Evolutionary conservation across 2,888 invertebrate species (phyloP).

Genomic region (Leptura quadrifasciata): DNA sequence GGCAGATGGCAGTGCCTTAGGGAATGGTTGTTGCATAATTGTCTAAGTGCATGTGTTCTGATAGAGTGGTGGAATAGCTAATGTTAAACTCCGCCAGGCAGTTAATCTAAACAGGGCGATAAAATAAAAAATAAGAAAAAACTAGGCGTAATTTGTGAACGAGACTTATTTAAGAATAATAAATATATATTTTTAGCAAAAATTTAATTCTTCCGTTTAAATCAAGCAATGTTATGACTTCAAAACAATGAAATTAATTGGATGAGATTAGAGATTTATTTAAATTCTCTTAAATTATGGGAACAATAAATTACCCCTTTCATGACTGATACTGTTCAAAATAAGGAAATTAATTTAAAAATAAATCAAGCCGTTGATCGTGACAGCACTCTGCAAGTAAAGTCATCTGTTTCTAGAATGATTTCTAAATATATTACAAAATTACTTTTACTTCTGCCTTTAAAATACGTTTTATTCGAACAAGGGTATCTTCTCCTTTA

Average conservation of each 20-base stretch:
- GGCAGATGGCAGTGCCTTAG: too few species aligned
- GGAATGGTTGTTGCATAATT: too few species aligned
- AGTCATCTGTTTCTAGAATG: background rate
- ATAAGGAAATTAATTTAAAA: background rate
- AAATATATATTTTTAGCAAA: too few species aligned
- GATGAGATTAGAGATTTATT: background rate
- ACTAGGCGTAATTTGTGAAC: too few species aligned
- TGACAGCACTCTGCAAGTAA: background rate
- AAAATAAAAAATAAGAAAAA: too few species aligned
- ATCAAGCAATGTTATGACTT: background rate
- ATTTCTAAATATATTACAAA: conserved; percentile 2
- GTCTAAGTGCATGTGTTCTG: too few species aligned
- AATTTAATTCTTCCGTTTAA: background rate
- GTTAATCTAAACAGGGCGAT: too few species aligned
- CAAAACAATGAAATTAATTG: background rate
- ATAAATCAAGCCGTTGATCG: conserved; percentile 3
- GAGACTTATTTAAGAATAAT: too few species aligned
- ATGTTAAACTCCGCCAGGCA: too few species aligned
- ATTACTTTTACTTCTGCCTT: background rate
- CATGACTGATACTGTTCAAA: conserved; percentile 7
- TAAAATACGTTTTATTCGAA: background rate
- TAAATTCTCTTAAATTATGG: background rate
- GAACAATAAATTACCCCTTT: background rate
- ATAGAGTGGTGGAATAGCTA: too few species aligned
- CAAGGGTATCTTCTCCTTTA: background rate